These are phyloP conservation scores for Agrenia bidenticulata DNA, from an alignment of 2,888 invertebrate species.

Conservation along the genomic window DNA sequence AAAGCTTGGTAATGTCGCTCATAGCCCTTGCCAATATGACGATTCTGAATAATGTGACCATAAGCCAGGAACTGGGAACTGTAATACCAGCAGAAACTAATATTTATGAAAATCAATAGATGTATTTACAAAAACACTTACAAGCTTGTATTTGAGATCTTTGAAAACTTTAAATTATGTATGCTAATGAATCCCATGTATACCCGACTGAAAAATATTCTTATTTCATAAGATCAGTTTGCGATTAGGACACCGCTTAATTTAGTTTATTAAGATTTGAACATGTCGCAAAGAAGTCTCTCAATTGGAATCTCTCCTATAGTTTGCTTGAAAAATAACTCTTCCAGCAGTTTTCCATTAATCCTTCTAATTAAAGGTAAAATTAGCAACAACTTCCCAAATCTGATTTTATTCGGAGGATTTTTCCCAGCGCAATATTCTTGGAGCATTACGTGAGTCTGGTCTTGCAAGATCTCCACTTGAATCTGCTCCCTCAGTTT, in stretches of 20 bases:
- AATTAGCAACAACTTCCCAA: slow-evolving; percentile 72
- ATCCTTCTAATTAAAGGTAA: slow-evolving; percentile 67
- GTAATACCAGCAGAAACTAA: too few relatives aligned
- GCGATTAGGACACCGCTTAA: neutral
- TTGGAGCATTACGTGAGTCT: slow-evolving; percentile 73
- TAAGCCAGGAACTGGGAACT: too few relatives aligned
- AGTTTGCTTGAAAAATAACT: slow-evolving; percentile 76
- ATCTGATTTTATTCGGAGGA: slow-evolving; percentile 60
- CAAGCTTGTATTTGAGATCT: too few relatives aligned
- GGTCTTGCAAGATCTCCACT: slow-evolving; percentile 70
- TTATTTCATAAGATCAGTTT: too few relatives aligned
- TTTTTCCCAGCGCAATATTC: slow-evolving; percentile 50
- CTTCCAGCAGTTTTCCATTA: slow-evolving; percentile 63
- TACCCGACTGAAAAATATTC: too few relatives aligned
- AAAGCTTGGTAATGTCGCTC: too few relatives aligned
- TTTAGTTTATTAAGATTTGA: slow-evolving; percentile 54
- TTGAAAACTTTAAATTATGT: too few relatives aligned
- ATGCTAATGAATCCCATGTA: too few relatives aligned
- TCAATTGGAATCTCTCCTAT: slow-evolving; percentile 74
- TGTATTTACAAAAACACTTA: too few relatives aligned
- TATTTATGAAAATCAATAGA: too few relatives aligned
- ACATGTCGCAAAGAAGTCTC: slow-evolving; percentile 68
- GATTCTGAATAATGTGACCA: too few relatives aligned
- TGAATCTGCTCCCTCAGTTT: slow-evolving; percentile 64
- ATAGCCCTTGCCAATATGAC: too few relatives aligned